These are phyloP conservation scores for Hemiscyllium ocellatum DNA, from an alignment of 2,113 vertebrate genomes.

Conservation along the genomic window DNA sequence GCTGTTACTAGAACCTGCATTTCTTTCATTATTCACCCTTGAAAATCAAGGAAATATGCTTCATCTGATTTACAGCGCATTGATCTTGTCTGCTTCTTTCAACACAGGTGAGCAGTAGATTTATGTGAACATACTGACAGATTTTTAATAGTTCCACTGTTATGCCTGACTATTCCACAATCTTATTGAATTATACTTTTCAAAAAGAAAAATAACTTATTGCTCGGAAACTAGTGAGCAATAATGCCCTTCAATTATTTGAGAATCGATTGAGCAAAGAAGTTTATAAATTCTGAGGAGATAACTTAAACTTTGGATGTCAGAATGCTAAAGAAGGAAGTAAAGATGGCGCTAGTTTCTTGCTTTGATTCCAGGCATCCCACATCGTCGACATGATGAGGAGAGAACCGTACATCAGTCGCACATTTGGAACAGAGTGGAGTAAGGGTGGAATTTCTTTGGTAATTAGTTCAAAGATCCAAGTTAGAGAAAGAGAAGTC, in stretches of 20 bases:
- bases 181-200: background rate
- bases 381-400: background rate
- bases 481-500: background rate
- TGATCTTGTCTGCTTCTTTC: conserved; percentile 24
- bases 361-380: background rate
- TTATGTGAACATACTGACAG: background rate
- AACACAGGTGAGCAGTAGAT: background rate
- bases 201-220: background rate
- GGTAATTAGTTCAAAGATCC: background rate
- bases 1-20: background rate
- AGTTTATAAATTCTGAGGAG: background rate
- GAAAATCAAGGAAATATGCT: background rate
- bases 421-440: background rate
- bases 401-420: background rate
- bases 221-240: background rate
- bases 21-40: background rate
- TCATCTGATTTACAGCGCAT: background rate
- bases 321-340: background rate
- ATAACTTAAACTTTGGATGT: background rate
- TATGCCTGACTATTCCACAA: background rate
- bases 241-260: background rate
- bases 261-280: background rate
- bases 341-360: background rate
- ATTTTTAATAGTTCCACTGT: background rate
- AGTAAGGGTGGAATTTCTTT: background rate